Conservation (phyloP, 2,113 vertebrate species). For the Athene cunicularia region DNA sequence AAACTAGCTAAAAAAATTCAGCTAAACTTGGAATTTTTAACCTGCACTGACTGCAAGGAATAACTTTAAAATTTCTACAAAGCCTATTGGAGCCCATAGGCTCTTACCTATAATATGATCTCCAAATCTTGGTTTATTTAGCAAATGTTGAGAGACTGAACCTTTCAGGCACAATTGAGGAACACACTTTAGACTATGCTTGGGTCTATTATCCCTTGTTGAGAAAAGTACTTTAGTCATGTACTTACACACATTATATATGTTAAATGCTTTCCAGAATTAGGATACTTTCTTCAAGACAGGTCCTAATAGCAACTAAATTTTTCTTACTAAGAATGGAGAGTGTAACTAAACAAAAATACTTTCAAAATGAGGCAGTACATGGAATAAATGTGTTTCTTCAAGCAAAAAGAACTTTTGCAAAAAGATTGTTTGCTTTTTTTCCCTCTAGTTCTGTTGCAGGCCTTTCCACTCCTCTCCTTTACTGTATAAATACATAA, state of each 20-base stretch:
- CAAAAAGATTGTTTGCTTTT: neutral
- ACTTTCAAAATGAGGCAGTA: neutral
- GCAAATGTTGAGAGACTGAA: neutral
- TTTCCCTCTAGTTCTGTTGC: neutral
- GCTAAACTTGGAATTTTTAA: neutral
- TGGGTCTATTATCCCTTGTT: neutral
- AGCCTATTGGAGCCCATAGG: neutral
- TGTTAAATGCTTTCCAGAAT: neutral
- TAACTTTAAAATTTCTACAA: neutral
- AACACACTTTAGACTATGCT: neutral
- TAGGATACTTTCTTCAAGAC: neutral
- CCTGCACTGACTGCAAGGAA: neutral
- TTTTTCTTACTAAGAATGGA: neutral
- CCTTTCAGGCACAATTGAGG: neutral
- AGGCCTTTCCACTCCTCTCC: neutral
- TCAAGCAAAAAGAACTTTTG: neutral
- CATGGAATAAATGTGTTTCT: neutral
- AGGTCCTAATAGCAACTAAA: neutral
- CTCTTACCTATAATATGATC: neutral
- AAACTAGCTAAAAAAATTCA: neutral
- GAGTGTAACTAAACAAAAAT: neutral
- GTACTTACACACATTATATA: neutral
- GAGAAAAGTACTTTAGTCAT: neutral
- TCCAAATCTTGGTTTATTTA: neutral
- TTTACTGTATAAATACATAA: neutral